phyloP scores from a whole-genome alignment of 2,888 invertebrate species.

The Helicoverpa assulta region DNA sequence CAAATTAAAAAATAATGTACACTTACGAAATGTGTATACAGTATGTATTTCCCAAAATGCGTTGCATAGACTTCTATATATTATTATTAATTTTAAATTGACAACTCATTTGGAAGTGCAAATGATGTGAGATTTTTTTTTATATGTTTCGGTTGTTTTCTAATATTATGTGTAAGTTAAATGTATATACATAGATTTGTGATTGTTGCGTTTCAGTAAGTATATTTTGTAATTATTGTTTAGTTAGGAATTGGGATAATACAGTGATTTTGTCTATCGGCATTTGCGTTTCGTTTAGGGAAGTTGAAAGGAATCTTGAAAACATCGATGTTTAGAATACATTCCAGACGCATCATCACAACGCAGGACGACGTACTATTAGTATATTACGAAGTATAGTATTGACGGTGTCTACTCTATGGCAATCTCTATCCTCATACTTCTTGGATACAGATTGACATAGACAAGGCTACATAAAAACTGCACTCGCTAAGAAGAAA shows the following conservation, averaged over 20 bases:
- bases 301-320: conserved; percentile 26
- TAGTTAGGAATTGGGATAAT: conserved; percentile 49
- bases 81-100: conserved; percentile 42
- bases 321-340: conserved; percentile 58
- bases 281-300: conserved; percentile 27
- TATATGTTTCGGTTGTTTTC: conserved; percentile 50
- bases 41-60: conserved; percentile 38
- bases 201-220: conserved; percentile 59
- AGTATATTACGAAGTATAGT: conserved; percentile 22
- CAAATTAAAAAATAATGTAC: conserved; percentile 16
- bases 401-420: conserved; percentile 34
- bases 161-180: conserved; percentile 58
- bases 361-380: conserved; percentile 33
- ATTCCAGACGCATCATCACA: conserved; percentile 64
- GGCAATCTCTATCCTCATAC: conserved; percentile 24
- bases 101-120: conserved; percentile 47
- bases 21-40: conserved; percentile 19
- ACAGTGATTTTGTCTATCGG: conserved; percentile 44
- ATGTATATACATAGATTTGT: conserved; percentile 62
- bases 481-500: conserved; percentile 42
- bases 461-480: conserved; percentile 38
- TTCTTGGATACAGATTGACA: conserved; percentile 22
- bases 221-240: conserved; percentile 51
- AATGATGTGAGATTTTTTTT: conserved; percentile 39
- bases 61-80: conserved; percentile 53